Evolutionary conservation across 2,888 invertebrate species (phyloP).

Genomic region (Philaethria dido): DNA sequence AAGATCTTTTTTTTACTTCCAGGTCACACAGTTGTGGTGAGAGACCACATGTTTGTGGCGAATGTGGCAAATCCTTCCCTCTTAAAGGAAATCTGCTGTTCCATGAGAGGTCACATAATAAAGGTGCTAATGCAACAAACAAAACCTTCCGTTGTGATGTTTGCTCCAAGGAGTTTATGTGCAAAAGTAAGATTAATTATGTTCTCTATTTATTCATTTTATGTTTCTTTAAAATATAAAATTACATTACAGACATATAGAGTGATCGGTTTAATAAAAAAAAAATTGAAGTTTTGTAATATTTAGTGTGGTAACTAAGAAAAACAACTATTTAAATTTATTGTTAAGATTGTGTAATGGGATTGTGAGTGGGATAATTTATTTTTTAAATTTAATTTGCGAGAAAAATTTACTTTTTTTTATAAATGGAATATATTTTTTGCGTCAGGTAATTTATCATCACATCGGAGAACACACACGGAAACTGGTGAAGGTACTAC

Average conservation of each 20-base stretch:
- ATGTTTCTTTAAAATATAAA: neutral
- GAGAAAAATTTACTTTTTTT: neutral
- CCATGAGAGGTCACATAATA: conserved; percentile 94
- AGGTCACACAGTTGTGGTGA: conserved; percentile 88
- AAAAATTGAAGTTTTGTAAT: too few relatives aligned
- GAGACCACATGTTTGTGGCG: conserved; percentile 91
- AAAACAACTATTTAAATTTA: too few relatives aligned
- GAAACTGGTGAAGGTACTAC: conserved; percentile 70
- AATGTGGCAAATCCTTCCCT: conserved; percentile 94
- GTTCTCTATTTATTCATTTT: neutral
- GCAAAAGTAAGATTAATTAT: conserved; percentile 85
- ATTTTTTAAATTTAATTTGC: too few relatives aligned
- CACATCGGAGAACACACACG: conserved; percentile 91
- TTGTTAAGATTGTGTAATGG: too few relatives aligned
- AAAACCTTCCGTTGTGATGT: conserved; percentile 91
- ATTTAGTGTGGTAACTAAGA: too few relatives aligned
- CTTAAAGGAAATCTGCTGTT: conserved; percentile 92
- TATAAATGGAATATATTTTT: neutral
- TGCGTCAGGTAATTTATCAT: conserved; percentile 86
- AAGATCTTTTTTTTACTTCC: conserved; percentile 24
- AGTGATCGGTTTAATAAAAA: too few relatives aligned
- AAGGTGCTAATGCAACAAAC: conserved; percentile 85
- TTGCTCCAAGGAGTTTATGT: conserved; percentile 94
- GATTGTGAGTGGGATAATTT: too few relatives aligned
- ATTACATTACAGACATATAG: too few relatives aligned